Evolutionary conservation across 1,140 invertebrate genomes (phyloP).

Genomic region (Augochlora pura): DNA sequence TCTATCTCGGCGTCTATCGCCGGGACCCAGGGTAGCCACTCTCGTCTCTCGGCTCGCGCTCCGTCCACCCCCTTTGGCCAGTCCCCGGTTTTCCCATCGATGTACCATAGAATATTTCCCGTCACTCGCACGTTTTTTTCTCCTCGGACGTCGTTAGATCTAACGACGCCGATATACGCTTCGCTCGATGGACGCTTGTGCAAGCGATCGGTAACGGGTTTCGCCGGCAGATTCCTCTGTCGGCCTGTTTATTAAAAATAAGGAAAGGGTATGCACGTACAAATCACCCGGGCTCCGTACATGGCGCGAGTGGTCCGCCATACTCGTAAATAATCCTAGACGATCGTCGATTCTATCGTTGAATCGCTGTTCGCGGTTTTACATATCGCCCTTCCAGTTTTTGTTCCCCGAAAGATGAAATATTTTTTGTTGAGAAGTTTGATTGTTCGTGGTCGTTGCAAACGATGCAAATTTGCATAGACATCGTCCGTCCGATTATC

Average conservation of each 20-base stretch:
- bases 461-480: too few species aligned
- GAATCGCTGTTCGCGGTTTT: too few species aligned
- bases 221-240: conserved; percentile 30
- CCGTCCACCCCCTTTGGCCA: background rate
- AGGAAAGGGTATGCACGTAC: conserved; percentile 19
- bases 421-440: too few species aligned
- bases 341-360: background rate
- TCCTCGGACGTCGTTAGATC: conserved; percentile 53
- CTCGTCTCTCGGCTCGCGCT: background rate
- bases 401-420: too few species aligned
- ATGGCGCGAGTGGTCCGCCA: background rate
- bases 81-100: conserved; percentile 28
- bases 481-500: too few species aligned
- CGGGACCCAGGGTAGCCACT: background rate
- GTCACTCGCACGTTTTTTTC: conserved; percentile 5
- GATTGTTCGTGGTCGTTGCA: too few species aligned
- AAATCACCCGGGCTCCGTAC: conserved; percentile 8
- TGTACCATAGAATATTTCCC: conserved; percentile 9
- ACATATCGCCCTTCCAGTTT: too few species aligned
- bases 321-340: background rate
- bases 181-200: conserved; percentile 27
- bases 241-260: conserved; percentile 6
- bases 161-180: conserved; percentile 36
- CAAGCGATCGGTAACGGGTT: conserved; percentile 38
- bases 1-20: conserved; percentile 52